Evolutionary conservation across 2,888 invertebrate species (phyloP).

Genomic region (Ormia ochracea): DNA sequence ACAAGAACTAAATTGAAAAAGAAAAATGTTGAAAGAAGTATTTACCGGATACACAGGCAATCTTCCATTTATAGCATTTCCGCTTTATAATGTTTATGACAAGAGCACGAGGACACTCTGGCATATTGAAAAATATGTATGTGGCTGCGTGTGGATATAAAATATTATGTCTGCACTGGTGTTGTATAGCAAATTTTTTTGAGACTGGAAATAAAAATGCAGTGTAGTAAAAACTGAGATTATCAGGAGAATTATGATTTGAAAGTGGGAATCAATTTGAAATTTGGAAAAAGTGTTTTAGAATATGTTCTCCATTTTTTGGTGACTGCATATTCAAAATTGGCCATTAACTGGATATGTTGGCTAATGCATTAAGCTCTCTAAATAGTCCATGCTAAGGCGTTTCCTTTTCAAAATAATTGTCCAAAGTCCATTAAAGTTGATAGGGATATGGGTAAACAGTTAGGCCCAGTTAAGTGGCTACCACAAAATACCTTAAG

Average conservation of each 20-base stretch:
- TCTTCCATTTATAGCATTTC: slow-evolving; percentile 52
- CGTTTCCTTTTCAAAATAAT: too few species aligned
- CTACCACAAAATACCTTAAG: too few species aligned
- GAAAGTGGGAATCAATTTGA: neutral
- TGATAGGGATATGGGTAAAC: too few species aligned
- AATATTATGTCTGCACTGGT: neutral
- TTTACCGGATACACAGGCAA: slow-evolving; percentile 44
- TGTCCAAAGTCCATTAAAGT: too few species aligned
- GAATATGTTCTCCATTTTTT: too few species aligned
- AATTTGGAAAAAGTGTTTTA: too few species aligned
- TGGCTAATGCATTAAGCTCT: too few species aligned
- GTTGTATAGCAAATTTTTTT: neutral
- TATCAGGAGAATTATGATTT: neutral
- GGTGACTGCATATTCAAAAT: too few species aligned
- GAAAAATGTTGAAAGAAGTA: neutral
- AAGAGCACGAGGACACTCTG: neutral
- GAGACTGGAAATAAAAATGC: neutral
- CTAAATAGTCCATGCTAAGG: too few species aligned
- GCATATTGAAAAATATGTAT: neutral
- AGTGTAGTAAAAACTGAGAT: neutral
- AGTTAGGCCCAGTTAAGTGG: too few species aligned
- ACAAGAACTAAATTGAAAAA: neutral
- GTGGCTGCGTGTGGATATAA: neutral
- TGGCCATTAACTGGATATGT: too few species aligned
- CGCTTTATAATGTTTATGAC: slow-evolving; percentile 48